Conservation (phyloP, 2,888 invertebrate genomes). For the Carterocephalus palaemon region DNA sequence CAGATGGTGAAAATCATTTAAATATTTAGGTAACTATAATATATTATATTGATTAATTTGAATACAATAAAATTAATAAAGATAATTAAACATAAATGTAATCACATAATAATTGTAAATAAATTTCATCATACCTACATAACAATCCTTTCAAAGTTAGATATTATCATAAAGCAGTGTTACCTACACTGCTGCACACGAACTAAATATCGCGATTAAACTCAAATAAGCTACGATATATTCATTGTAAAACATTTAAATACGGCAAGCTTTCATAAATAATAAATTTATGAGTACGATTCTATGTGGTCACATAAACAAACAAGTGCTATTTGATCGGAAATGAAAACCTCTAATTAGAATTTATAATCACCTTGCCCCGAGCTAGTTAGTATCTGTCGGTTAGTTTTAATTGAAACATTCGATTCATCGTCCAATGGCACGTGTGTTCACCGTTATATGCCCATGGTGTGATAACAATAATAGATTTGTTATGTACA, state of each 20-base stretch:
- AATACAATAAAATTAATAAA: no score
- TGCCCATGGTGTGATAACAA: no score
- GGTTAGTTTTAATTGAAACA: conserved; percentile 29
- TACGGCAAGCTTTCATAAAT: not conserved
- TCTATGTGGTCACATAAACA: conserved; percentile 7
- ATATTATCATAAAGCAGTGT: not conserved
- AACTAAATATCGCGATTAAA: conserved; percentile 2
- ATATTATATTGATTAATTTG: no score
- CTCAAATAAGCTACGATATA: not conserved
- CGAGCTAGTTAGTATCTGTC: conserved; percentile 28
- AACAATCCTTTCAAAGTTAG: not conserved
- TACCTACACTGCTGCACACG: no score
- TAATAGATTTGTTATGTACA: no score
- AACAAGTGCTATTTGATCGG: conserved; percentile 16
- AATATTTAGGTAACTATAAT: no score
- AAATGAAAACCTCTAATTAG: conserved; percentile 32
- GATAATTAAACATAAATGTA: no score
- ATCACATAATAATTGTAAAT: no score
- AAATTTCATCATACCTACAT: no score
- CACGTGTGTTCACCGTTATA: no score
- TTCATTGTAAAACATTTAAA: conserved; percentile 8
- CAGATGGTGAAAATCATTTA: no score
- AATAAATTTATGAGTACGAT: conserved; percentile 11
- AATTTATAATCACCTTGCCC: conserved; percentile 31
- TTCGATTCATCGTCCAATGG: conserved; percentile 12